phyloP scores from a whole-genome alignment of 1,140 invertebrate genomes.

The Drosophila ananassae region DNA sequence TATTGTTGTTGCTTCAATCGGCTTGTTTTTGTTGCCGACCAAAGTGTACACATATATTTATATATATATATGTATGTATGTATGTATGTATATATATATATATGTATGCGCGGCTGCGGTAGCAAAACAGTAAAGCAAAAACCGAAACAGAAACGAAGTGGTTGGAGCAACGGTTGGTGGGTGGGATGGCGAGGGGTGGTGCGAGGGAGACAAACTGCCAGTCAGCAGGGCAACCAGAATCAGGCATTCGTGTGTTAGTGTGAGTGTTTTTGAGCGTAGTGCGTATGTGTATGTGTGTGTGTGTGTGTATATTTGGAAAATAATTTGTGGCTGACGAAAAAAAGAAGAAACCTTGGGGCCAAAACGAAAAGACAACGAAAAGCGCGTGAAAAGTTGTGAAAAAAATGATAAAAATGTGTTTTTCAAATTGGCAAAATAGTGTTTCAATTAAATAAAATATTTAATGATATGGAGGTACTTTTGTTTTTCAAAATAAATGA shows the following conservation, averaged over 20 bases:
- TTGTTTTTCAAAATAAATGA: background rate
- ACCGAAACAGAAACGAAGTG: slow-evolving; percentile 64
- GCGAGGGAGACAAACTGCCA: slow-evolving; percentile 50
- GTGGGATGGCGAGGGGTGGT: slow-evolving; percentile 6
- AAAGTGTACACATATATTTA: slow-evolving; percentile 31
- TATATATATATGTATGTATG: slow-evolving; percentile 2
- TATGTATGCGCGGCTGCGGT: slow-evolving; percentile 59
- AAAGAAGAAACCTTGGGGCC: slow-evolving; percentile 59
- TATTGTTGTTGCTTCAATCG: slow-evolving; percentile 64
- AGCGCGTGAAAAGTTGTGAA: slow-evolving; percentile 62
- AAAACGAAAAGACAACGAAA: slow-evolving; percentile 44
- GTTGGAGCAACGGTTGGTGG: slow-evolving; percentile 23
- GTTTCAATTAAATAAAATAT: slow-evolving; percentile 26
- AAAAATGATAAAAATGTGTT: slow-evolving; percentile 21
- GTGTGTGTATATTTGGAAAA: slow-evolving; percentile 56
- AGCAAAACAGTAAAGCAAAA: slow-evolving; percentile 81
- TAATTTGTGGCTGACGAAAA: slow-evolving; percentile 64
- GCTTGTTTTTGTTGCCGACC: slow-evolving; percentile 73
- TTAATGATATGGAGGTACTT: background rate
- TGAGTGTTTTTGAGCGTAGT: slow-evolving; percentile 10
- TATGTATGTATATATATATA: slow-evolving; percentile 10
- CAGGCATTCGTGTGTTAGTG: slow-evolving; percentile 20
- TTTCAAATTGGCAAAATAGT: slow-evolving; percentile 6
- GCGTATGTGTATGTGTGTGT: background rate
- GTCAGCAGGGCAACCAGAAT: slow-evolving; percentile 48